phyloP scores from a whole-genome alignment of 2,888 invertebrate species.

The Meiosimyza platycephala region DNA sequence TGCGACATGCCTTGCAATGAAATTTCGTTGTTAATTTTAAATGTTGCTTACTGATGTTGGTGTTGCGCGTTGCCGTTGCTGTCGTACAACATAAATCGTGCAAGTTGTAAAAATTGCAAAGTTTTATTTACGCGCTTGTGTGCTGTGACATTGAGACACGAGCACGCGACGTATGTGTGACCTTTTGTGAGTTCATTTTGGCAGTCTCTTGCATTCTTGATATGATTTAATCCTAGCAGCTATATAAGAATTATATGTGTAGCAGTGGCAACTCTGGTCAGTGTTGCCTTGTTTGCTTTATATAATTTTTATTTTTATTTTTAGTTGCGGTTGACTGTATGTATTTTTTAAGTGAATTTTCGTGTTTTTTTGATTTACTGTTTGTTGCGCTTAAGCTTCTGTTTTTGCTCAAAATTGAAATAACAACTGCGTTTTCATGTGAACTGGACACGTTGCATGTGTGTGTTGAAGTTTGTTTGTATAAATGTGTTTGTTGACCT shows the following conservation, averaged over 20 bases:
- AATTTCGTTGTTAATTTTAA: slow-evolving; percentile 27
- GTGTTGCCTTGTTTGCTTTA: too few species aligned
- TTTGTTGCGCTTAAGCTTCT: slow-evolving; percentile 8
- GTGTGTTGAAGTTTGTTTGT: neutral
- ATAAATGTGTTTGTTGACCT: too few species aligned
- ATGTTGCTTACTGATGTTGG: slow-evolving; percentile 3
- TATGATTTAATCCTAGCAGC: too few species aligned
- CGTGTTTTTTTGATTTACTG: slow-evolving; percentile 41
- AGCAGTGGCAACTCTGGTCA: too few species aligned
- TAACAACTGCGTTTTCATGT: neutral
- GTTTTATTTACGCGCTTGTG: slow-evolving; percentile 15
- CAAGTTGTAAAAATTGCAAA: slow-evolving; percentile 16
- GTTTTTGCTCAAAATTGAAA: slow-evolving; percentile 14
- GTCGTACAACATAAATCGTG: slow-evolving; percentile 22
- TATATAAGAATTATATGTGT: too few species aligned
- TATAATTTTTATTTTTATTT: slow-evolving; percentile 7
- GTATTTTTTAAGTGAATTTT: slow-evolving; percentile 40
- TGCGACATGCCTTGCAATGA: slow-evolving; percentile 14
- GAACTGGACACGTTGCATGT: slow-evolving; percentile 22
- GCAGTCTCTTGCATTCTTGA: neutral
- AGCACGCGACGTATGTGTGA: too few species aligned
- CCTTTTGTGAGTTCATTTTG: neutral
- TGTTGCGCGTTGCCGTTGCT: slow-evolving; percentile 10
- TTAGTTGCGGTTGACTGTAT: neutral
- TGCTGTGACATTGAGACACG: slow-evolving; percentile 15